phyloP scores from a whole-genome alignment of 2,113 vertebrate species.

The Ciconia stormi region DNA sequence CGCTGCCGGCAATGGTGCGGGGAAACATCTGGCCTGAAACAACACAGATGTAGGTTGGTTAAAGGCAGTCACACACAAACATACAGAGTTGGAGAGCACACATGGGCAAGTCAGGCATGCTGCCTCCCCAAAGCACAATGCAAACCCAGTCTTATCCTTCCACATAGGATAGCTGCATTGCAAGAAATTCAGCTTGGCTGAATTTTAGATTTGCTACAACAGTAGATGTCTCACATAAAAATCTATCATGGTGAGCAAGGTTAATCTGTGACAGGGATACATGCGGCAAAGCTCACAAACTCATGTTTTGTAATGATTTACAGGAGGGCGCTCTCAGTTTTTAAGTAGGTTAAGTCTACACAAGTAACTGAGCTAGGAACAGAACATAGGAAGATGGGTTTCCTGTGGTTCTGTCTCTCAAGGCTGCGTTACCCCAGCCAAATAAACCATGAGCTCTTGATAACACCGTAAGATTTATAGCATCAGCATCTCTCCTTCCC shows the following conservation, averaged over 20 bases:
- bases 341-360: neutral
- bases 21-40: constrained; percentile 78
- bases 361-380: neutral
- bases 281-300: neutral
- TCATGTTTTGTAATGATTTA: neutral
- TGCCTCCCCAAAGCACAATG: neutral
- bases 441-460: neutral
- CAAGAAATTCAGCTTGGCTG: neutral
- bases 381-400: neutral
- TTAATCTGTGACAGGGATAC: neutral
- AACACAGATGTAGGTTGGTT: neutral
- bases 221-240: neutral
- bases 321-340: neutral
- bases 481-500: neutral
- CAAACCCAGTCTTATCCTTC: neutral
- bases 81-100: fast-evolving
- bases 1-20: constrained; percentile 87
- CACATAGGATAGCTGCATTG: neutral
- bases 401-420: neutral
- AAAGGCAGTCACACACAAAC: neutral
- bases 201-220: neutral
- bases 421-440: neutral
- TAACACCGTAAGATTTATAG: neutral
- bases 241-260: neutral
- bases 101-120: fast-evolving